Conservation (phyloP, 2,797 vertebrate species). For the Propithecus deckenii region DNA sequence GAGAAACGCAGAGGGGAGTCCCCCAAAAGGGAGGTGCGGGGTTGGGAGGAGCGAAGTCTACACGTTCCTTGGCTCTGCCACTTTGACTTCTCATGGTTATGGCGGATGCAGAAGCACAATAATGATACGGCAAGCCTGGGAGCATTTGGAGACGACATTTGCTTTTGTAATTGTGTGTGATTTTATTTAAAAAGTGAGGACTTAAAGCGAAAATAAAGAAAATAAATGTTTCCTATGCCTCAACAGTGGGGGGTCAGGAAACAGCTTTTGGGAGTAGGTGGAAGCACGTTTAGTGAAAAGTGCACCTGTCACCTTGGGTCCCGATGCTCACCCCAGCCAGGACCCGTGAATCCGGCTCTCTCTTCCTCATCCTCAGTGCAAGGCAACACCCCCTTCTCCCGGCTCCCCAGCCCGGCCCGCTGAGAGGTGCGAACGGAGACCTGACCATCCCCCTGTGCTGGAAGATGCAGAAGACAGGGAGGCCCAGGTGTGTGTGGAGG, state of each 20-base stretch:
- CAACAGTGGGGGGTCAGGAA: no score
- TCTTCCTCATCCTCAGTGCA: no score
- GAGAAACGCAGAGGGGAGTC: background rate
- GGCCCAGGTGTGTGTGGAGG: background rate
- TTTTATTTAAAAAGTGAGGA: background rate
- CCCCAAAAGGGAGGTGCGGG: accelerated
- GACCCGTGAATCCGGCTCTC: accelerated
- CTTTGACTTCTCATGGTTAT: accelerated
- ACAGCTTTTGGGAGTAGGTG: accelerated
- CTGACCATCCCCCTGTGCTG: accelerated
- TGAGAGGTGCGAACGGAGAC: accelerated
- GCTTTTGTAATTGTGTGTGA: background rate
- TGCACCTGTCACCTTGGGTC: background rate
- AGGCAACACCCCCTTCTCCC: accelerated
- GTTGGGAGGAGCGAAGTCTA: accelerated
- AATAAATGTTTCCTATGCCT: background rate
- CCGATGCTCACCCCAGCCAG: accelerated
- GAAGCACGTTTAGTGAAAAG: background rate
- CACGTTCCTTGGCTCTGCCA: accelerated
- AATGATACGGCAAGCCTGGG: accelerated
- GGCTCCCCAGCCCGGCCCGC: background rate
- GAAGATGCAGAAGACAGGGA: accelerated
- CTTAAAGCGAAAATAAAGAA: background rate
- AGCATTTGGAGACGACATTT: background rate
- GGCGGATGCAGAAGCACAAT: accelerated